A percentile compares a stretch with the other conserved stretches of the same genome.
Conservation (phyloP, 2,888 invertebrate genomes). For the Orgyia antiqua region DNA sequence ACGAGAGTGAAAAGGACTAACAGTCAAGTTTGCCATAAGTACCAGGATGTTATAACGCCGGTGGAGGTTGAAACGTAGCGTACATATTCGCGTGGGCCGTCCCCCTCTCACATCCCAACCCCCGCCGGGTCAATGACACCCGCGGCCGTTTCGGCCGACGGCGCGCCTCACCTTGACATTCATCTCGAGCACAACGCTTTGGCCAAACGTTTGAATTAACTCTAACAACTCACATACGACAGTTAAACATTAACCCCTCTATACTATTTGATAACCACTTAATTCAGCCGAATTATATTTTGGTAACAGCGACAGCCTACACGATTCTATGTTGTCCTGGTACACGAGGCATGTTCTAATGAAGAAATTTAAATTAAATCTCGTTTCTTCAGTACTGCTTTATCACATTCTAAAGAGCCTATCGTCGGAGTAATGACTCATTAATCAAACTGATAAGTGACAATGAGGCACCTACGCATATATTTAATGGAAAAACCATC, state of each 20-base stretch:
- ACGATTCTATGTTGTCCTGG: constrained; percentile 37
- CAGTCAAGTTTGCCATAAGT: constrained; percentile 43
- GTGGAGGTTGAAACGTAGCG: constrained; percentile 63
- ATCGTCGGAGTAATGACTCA: constrained; percentile 19
- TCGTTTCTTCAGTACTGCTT: constrained; percentile 13
- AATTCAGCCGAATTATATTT: constrained; percentile 31
- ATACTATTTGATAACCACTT: constrained; percentile 28
- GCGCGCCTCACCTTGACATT: constrained; percentile 78
- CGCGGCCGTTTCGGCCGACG: constrained; percentile 72
- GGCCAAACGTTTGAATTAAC: constrained; percentile 68
- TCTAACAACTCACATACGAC: constrained; percentile 48
- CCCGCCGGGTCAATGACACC: constrained; percentile 65
- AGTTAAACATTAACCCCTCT: constrained; percentile 31
- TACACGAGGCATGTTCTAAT: constrained; percentile 29
- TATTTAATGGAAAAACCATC: constrained; percentile 9
- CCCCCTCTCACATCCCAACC: constrained; percentile 39
- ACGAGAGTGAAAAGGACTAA: constrained; percentile 37
- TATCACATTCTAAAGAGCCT: constrained; percentile 11
- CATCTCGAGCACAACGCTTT: constrained; percentile 68
- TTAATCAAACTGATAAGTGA: constrained; percentile 20
- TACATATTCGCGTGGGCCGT: constrained; percentile 73
- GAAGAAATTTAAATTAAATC: constrained; percentile 33
- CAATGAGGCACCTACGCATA: constrained; percentile 14
- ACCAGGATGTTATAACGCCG: constrained; percentile 60
- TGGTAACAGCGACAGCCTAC: constrained; percentile 27